Evolutionary conservation across 1,140 invertebrate genomes (phyloP), one percentile per base, ranked within the genome.

Genomic region (Octopus bimaculoides): DNA sequence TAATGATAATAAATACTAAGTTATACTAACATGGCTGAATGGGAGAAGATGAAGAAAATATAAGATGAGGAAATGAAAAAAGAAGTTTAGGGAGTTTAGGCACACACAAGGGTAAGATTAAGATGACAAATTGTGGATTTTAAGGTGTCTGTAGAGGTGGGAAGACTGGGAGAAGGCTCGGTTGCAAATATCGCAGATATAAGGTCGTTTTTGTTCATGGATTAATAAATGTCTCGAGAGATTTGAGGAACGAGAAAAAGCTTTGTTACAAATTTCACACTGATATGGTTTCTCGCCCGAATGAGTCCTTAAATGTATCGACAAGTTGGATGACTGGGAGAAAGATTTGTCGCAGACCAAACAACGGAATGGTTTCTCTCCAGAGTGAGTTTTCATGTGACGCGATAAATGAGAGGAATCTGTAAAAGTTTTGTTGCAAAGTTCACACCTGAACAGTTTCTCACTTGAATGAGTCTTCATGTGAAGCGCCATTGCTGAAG

Each of bases 381-480:
- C 89, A 7, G 83, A 87, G 80, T 91, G 90, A 20, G 86, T 81
- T 41, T 85, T 73, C 80, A 83, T 82, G 78, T 91, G 90, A 10
- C 81, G 82, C 74, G 56, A 71, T 53, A 79, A 54, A 53, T 79
- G 66, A 56, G 54, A 56, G 54, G 61, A 71, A 17, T 77, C 56
- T 53, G 75, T 75, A 53, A 81, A 81, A 20, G 55, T 26, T 20
- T 74, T 26, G 7, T 93, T 91, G 86, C 96, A 97, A 80, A 95
- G 92, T 0, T 92, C 90, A 87, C 96, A 97, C 87, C 93, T 92
- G 90, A 94, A 94, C 0, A 95, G 95, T 83, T 94, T 94, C 79
- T 93, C 92, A 79, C 95, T 95, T 0, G 96, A 98, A 88, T 99
- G 96, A 17, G 94, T 94, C 87, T 95, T 93, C 85, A 95, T 92